A percentile compares a stretch with the other conserved stretches of the same genome.
Conservation (phyloP, 1,140 invertebrate species). For the Stegodyphus mimosarum region DNA sequence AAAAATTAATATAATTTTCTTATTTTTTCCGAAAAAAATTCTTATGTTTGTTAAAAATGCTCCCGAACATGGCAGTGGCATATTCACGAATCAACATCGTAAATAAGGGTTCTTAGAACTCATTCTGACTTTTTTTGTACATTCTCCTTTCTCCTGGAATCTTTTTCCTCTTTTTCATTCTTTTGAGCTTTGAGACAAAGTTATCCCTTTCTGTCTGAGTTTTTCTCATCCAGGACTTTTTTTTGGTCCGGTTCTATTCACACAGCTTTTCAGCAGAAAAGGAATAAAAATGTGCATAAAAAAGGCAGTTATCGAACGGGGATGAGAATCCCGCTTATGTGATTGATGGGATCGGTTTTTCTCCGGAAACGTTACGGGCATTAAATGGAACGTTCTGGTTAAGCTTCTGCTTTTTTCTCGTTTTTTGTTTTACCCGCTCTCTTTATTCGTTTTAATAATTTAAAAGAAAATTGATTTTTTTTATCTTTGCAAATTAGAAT, state of each 20-base stretch:
- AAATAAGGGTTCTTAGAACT: not conserved
- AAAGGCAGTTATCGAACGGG: conserved; percentile 40
- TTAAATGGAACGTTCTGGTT: conserved; percentile 57
- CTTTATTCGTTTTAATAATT: conserved; percentile 48
- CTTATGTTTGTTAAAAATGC: not conserved
- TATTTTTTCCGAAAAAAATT: too few species aligned
- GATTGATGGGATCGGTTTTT: conserved; percentile 46
- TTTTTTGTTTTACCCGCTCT: not conserved
- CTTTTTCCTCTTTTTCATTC: not conserved
- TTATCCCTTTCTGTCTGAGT: conserved; percentile 10
- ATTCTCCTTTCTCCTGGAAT: not conserved
- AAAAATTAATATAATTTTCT: too few species aligned
- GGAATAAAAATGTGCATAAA: conserved; percentile 35
- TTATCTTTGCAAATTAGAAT: not conserved
- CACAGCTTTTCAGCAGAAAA: conserved; percentile 9
- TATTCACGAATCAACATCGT: not conserved
- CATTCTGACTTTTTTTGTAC: too few species aligned
- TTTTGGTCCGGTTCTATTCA: conserved; percentile 21
- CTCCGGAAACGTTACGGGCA: conserved; percentile 44
- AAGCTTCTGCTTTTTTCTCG: conserved; percentile 23
- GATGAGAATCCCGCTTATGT: conserved; percentile 47
- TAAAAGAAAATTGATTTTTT: conserved; percentile 58
- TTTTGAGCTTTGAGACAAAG: conserved; percentile 31
- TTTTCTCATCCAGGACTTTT: conserved; percentile 24
- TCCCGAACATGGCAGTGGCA: not conserved